A percentile compares a stretch with the other conserved stretches of the same genome.
Conservation (phyloP, 2,113 vertebrate genomes). For the Indicator maculatus region DNA sequence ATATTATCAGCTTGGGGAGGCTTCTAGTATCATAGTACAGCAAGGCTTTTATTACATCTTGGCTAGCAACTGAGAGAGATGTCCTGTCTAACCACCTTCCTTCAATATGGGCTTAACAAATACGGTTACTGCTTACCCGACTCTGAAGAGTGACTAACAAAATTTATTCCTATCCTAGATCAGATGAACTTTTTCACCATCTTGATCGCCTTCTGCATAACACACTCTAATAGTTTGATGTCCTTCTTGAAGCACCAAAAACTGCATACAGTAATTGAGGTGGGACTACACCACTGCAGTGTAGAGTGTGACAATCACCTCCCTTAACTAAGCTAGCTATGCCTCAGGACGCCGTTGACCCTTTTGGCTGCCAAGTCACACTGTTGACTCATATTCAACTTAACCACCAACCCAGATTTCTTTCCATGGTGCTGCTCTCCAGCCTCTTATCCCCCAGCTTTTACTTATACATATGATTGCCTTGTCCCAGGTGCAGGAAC, state of each 20-base stretch:
- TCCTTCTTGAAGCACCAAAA: neutral
- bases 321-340: fast-evolving
- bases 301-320: neutral
- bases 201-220: neutral
- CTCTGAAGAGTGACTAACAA: too few species aligned
- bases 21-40: too few species aligned
- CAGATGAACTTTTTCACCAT: neutral
- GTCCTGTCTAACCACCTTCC: too few species aligned
- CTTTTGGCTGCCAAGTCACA: neutral
- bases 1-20: too few species aligned
- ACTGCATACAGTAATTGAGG: neutral
- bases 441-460: neutral
- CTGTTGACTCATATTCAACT: too few species aligned
- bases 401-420: neutral
- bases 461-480: neutral
- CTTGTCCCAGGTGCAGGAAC: neutral
- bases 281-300: neutral
- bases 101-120: too few species aligned
- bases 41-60: too few species aligned
- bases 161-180: too few species aligned
- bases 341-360: neutral
- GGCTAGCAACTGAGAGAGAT: too few species aligned
- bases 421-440: neutral
- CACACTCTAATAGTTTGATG: neutral
- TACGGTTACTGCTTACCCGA: too few species aligned